Percentiles rank a stretch among this genome's conserved stretches.
Conservation (phyloP, 2,888 invertebrate species). For the Rhimphoctona megacephalus region DNA sequence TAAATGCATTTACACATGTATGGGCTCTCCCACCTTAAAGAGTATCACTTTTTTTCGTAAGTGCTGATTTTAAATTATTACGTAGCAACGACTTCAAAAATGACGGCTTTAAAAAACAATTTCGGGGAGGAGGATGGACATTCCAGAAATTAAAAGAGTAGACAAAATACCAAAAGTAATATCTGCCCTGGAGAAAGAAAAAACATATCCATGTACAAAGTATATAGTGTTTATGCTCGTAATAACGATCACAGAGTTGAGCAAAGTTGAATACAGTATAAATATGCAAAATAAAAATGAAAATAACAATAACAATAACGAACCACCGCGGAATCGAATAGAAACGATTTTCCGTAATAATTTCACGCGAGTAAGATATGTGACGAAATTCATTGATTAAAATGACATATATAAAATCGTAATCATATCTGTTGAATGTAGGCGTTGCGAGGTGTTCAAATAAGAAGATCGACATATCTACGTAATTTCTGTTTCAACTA, state of each 20-base stretch:
- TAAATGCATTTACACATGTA: slow-evolving; percentile 40
- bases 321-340: background rate
- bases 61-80: background rate
- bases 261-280: slow-evolving; percentile 39
- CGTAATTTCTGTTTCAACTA: background rate
- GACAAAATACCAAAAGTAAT: background rate
- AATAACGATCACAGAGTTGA: background rate
- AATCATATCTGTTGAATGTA: background rate
- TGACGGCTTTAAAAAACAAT: background rate
- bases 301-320: slow-evolving; percentile 29
- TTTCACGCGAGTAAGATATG: background rate
- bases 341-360: background rate
- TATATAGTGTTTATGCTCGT: background rate
- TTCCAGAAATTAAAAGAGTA: background rate
- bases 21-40: slow-evolving; percentile 14
- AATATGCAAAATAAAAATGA: slow-evolving; percentile 23
- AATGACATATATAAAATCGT: background rate
- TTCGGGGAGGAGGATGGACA: background rate
- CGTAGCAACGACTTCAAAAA: background rate
- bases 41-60: slow-evolving; percentile 5
- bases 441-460: background rate
- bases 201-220: background rate
- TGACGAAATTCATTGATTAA: background rate
- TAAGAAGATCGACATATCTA: background rate
- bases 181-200: no score